phyloP scores from a whole-genome alignment of 2,888 invertebrate genomes.

The Gnatocerus cornutus region DNA sequence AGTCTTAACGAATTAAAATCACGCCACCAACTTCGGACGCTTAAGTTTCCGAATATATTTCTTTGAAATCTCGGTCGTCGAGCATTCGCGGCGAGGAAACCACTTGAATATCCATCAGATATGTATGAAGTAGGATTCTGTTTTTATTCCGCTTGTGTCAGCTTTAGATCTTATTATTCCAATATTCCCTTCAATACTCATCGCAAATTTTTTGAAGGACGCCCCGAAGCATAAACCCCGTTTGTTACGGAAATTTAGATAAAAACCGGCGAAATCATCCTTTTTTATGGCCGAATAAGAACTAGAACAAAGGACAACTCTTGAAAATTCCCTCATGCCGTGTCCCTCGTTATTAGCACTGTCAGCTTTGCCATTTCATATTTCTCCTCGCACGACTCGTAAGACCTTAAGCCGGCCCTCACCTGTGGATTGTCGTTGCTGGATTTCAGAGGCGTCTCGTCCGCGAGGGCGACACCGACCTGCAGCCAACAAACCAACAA shows the following conservation, averaged over 20 bases:
- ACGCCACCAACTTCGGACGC: not conserved
- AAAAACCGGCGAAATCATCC: conserved; percentile 13
- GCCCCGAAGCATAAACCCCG: not conserved
- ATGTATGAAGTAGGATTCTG: conserved; percentile 32
- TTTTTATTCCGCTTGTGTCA: conserved; percentile 35
- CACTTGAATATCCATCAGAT: conserved; percentile 39
- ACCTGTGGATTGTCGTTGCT: conserved; percentile 64
- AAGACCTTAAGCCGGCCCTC: conserved; percentile 41
- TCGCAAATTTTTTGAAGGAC: conserved; percentile 20
- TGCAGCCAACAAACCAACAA: conserved; percentile 62
- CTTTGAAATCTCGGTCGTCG: conserved; percentile 13
- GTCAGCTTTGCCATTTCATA: conserved; percentile 48
- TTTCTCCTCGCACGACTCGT: conserved; percentile 32
- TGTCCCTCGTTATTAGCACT: conserved; percentile 39
- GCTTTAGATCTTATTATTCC: conserved; percentile 39
- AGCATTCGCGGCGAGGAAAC: conserved; percentile 1
- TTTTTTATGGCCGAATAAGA: conserved; percentile 25
- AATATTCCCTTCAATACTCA: conserved; percentile 34
- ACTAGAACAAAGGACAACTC: conserved; percentile 27
- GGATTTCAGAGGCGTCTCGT: conserved; percentile 59
- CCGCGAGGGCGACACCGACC: conserved; percentile 56
- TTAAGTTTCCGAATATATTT: conserved; percentile 9
- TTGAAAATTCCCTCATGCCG: conserved; percentile 28
- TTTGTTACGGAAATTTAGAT: conserved; percentile 20
- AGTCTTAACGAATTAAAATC: conserved; percentile 15